phyloP scores from a whole-genome alignment of 2,113 vertebrate species.

The Pampusana beccarii region DNA sequence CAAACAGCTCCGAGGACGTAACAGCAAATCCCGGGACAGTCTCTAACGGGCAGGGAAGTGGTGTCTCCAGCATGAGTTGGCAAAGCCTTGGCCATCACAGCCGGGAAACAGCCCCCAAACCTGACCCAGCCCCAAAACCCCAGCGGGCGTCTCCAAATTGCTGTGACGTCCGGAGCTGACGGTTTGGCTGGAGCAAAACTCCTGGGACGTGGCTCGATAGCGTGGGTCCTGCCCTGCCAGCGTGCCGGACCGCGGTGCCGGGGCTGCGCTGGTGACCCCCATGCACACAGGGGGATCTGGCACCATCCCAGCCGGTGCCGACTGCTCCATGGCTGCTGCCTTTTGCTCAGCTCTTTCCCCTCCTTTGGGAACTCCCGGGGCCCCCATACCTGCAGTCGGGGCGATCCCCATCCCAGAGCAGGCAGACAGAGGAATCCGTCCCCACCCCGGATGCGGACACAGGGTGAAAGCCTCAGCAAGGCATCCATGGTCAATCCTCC shows the following conservation, averaged over 20 bases:
- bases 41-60: background rate
- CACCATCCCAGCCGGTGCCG: background rate
- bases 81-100: background rate
- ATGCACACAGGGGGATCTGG: background rate
- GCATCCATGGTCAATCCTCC: background rate
- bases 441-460: background rate
- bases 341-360: background rate
- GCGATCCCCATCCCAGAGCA: background rate
- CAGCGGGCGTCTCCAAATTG: background rate
- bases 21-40: background rate
- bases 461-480: background rate
- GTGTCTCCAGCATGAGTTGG: background rate
- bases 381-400: background rate
- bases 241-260: rapidly evolving
- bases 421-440: background rate
- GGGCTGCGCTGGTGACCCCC: background rate
- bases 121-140: background rate
- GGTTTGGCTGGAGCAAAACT: background rate
- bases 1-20: conserved; percentile 40
- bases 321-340: background rate
- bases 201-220: rapidly evolving
- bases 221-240: background rate
- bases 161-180: rapidly evolving
- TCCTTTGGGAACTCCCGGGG: background rate
- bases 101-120: background rate